Evolutionary conservation across 2,113 vertebrate species (phyloP), one percentile per base, ranked within the genome.

Genomic region (Urocynchramus pylzowi): DNA sequence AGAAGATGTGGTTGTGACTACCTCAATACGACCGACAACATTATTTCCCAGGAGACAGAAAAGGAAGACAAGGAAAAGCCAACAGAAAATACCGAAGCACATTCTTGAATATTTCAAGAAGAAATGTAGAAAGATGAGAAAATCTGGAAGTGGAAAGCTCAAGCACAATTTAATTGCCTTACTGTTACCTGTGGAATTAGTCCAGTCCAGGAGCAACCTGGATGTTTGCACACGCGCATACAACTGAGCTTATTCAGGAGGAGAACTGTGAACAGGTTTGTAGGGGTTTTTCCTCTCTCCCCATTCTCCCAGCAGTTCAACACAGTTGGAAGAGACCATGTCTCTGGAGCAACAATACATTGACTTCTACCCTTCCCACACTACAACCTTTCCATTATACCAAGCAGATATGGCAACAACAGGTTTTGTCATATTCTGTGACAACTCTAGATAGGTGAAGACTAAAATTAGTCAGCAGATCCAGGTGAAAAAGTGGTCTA

Each of bases 31-130:
- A 92, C 64, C 71, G 78, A 86, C 45, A 95, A 60, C 39, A 56
- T 86, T 75, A 90, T 86, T 96, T 93, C 73, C 78, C 94, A 92
- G 56, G 76, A 89, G 80, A 81, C 15, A 45, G 33, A 84, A 37
- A 63, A 78, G 27, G 8, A 68, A 67, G 50, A 83, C 85, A 86
- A 92, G 26, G 30, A 89, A 78, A 90, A 87, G 42, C 41, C 26
- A 11, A 84, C 42, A 81, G 61, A 96, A 96, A 87, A 94, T 4
- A 89, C 30, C 64, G 44, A 59, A 84, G 52, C 42, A 50, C 19
- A 17, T 35, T 74, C 33, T 47, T 75, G 69, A 91, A 50, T 94
- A 84, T 87, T 95, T 91, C 47, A 89, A 54, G 56, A 88, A 90
- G 54, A 84, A 89, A 63, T 24, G 16, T 60, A 31, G 23, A 15